phyloP scores from a whole-genome alignment of 2,888 invertebrate genomes.

The Mythimna lalbum region DNA sequence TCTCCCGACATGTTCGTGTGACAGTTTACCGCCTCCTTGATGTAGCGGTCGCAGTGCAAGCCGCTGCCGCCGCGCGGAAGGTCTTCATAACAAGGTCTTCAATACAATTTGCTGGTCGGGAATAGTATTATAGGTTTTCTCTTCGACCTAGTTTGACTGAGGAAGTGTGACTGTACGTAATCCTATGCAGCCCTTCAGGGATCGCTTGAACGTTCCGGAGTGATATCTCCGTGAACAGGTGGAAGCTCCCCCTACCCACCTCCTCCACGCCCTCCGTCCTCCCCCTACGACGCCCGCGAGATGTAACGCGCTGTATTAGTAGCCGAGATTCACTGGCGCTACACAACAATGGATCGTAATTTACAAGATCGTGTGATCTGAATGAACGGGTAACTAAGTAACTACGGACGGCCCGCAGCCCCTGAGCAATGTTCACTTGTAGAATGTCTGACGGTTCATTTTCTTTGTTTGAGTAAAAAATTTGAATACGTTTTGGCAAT shows the following conservation, averaged over 20 bases:
- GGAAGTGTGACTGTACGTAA: slow-evolving; percentile 17
- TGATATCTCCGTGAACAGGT: slow-evolving; percentile 31
- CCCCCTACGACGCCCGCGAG: slow-evolving; percentile 15
- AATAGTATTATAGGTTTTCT: neutral
- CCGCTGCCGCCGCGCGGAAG: neutral
- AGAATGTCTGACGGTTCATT: neutral
- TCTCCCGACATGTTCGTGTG: neutral
- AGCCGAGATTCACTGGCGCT: slow-evolving; percentile 44
- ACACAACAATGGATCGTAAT: slow-evolving; percentile 48
- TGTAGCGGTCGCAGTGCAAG: neutral
- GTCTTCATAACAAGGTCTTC: too few species aligned
- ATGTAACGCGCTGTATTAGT: slow-evolving; percentile 22
- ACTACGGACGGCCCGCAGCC: neutral
- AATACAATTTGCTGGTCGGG: neutral
- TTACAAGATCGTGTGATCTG: slow-evolving; percentile 38
- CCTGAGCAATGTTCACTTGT: slow-evolving; percentile 1
- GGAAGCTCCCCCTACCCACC: neutral
- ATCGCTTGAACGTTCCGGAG: slow-evolving; percentile 23
- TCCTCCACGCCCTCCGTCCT: neutral
- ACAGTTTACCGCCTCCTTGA: neutral
- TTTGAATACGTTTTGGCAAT: neutral
- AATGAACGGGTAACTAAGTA: neutral
- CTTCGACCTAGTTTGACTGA: neutral
- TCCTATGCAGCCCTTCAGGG: slow-evolving; percentile 10
- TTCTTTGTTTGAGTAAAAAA: neutral